Evolutionary conservation across 2,888 invertebrate genomes (phyloP), one percentile per base, ranked within the genome.

Genomic region (Cheiracanthium punctorium): DNA sequence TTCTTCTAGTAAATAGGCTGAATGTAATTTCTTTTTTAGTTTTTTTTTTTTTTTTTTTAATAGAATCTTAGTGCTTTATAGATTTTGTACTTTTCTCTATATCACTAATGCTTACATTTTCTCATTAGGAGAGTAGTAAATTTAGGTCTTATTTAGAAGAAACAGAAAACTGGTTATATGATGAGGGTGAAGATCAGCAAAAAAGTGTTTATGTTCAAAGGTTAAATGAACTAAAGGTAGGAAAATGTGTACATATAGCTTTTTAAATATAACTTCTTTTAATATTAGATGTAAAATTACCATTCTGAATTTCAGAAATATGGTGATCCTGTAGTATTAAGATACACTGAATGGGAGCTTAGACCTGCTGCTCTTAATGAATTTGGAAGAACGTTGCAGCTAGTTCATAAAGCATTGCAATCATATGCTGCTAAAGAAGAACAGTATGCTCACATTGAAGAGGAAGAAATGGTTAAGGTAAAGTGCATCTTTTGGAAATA

Each of bases 121-220:
- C 10, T 37, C 4, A 37, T n/a, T 37, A 91, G 90, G 91, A 91
- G 5, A 90, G 90, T 52, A 90, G 90, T 0, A 84, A 88, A 2
- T 90, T 93, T 86, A 90, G 90, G 20, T 88, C 89, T 8, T 93
- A 94, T 89, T 93, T 99, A 43, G 96, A 96, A 90, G 94, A 95
- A 28, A 95, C 97, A 90, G 99, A 99, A 92, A 95, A 96, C 91
- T 99, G 99, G 99, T 93, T 99, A 24, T 99, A 99, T 91, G 98
- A 98, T 90, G 96, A 96, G 85, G 99, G 99, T 2, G 98, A 98
- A 92, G 96, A 98, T 91, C 96, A 98, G 91, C 95, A 95, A 89
- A 94, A 95, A 91, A 94, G 95, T 90, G 93, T 95, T 43, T 95
- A 95, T 90, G 91, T 93, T 24, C 93, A 94, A 67, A 92, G 93